Base-by-base conservation (phyloP, 1,140 invertebrate genomes). In the Megathymus violae region DNA sequence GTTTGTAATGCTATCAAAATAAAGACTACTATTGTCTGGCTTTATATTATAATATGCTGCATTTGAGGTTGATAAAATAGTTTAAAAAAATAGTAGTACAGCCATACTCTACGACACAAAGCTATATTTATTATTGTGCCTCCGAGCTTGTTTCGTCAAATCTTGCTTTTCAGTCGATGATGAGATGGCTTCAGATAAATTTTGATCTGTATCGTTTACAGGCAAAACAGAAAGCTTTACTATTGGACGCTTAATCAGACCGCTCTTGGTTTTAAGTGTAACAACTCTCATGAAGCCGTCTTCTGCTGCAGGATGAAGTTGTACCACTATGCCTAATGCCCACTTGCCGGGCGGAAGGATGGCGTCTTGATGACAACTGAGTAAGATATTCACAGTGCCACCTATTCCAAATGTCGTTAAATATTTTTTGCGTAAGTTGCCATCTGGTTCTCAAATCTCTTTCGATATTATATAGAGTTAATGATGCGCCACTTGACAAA, bases 61-160 rank as follows among this genome's bases (percentile, higher is more conserved):
- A 6, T 54, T 44, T 0, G 38, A 16, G 6, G 50, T 17, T 19
- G 15, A 14, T 36, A 63, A n/a, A 17, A 61, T 10, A 14, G 60
- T 56, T 34, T 65, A 47, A n/a, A 69, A 64, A 58, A 73, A 69
- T 50, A 73, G 58, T 38, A 66, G 34, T 5, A 67, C 19, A 25
- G 64, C 31, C 19, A 56, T 40, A 9, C 40, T 44, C 3, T 59
- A 10, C n/a, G 56, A 38, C 4, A 51, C 34, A 4, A 73, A 48
- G 43, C 47, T 60, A 40, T 60, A 36, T 48, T 36, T 47, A 2
- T 22, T 22, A 2, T 22, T 22, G 5, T 2, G 5, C 5, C 19
- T 22, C 2, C 19, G 19, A 22, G 2, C 5, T 5, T 22, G 2
- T 22, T 5, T 22, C 5, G 19, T 22, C 5, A 22, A 2, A 22